phyloP scores from a whole-genome alignment of 1,140 invertebrate genomes.

The Phenacoccus solenopsis region DNA sequence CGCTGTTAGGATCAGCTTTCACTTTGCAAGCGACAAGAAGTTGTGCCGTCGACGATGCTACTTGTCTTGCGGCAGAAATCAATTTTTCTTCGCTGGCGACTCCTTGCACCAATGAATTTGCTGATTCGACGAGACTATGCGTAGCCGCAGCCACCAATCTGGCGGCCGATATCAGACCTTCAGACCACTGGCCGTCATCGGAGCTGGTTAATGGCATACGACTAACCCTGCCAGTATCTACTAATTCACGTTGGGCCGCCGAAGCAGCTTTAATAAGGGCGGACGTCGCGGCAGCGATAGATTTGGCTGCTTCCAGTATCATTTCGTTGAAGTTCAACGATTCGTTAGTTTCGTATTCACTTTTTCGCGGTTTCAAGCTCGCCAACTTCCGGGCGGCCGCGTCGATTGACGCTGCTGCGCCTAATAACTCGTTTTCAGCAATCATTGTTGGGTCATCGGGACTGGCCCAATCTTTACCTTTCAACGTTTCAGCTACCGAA shows the following conservation, averaged over 20 bases:
- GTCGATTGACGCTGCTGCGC: slow-evolving; percentile 96
- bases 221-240: slow-evolving; percentile 59
- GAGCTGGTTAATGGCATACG: slow-evolving; percentile 65
- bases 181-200: slow-evolving; percentile 97
- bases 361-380: slow-evolving; percentile 66
- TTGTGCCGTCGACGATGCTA: slow-evolving; percentile 93
- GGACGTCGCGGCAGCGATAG: slow-evolving; percentile 91
- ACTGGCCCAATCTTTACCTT: slow-evolving; percentile 89
- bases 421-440: slow-evolving; percentile 94
- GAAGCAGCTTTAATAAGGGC: slow-evolving; percentile 92
- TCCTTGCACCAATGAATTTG: slow-evolving; percentile 92
- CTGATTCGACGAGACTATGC: slow-evolving; percentile 92
- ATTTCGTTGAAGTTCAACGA: slow-evolving; percentile 96
- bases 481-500: slow-evolving; percentile 74
- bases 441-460: slow-evolving; percentile 94
- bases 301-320: slow-evolving; percentile 95
- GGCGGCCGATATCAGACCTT: slow-evolving; percentile 91
- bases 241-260: slow-evolving; percentile 86
- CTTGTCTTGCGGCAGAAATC: slow-evolving; percentile 92
- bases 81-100: slow-evolving; percentile 88
- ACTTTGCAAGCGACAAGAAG: slow-evolving; percentile 96
- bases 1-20: slow-evolving; percentile 90
- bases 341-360: slow-evolving; percentile 74
- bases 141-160: slow-evolving; percentile 91
- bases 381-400: slow-evolving; percentile 93